phyloP scores from a whole-genome alignment of 2,797 vertebrate species.

The Pampus argenteus region DNA sequence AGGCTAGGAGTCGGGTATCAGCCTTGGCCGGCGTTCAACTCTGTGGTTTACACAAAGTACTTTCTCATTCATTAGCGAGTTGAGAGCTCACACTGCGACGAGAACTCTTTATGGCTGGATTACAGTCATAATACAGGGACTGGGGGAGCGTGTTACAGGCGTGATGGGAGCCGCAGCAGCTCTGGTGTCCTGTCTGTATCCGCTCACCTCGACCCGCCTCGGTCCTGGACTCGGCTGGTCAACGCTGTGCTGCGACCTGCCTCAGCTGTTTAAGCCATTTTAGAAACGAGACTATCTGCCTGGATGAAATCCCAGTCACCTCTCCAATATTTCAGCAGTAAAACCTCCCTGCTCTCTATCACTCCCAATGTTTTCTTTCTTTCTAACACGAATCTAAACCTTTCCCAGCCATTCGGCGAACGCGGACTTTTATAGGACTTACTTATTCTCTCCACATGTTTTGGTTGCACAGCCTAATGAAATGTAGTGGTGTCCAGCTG shows the following conservation, averaged over 20 bases:
- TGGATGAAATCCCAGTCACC: constrained; percentile 59
- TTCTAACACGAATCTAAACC: constrained; percentile 11
- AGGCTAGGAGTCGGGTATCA: constrained; percentile 44
- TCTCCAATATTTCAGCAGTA: constrained; percentile 46
- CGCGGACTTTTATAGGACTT: constrained; percentile 63
- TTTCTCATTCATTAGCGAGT: constrained; percentile 66
- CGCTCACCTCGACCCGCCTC: constrained; percentile 28
- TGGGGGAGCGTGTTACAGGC: constrained; percentile 59
- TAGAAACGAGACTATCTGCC: constrained; percentile 43
- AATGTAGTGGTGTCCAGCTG: constrained; percentile 64
- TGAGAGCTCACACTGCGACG: constrained; percentile 63
- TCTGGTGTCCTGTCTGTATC: constrained; percentile 58
- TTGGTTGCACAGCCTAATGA: constrained; percentile 67
- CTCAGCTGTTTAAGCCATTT: constrained; percentile 73
- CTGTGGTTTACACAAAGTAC: constrained; percentile 54
- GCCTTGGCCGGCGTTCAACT: constrained; percentile 39
- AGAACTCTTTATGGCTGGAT: constrained; percentile 60
- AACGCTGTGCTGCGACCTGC: constrained; percentile 21
- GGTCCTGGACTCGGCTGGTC: constrained; percentile 36
- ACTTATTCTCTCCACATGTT: constrained; percentile 64
- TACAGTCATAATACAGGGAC: constrained; percentile 56
- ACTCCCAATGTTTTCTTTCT: constrained; percentile 51
- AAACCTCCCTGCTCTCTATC: constrained; percentile 50
- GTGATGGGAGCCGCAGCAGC: constrained; percentile 49
- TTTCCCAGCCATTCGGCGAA: constrained; percentile 50